phyloP scores from a whole-genome alignment of 2,797 vertebrate species.

The Pogoniulus pusillus region DNA sequence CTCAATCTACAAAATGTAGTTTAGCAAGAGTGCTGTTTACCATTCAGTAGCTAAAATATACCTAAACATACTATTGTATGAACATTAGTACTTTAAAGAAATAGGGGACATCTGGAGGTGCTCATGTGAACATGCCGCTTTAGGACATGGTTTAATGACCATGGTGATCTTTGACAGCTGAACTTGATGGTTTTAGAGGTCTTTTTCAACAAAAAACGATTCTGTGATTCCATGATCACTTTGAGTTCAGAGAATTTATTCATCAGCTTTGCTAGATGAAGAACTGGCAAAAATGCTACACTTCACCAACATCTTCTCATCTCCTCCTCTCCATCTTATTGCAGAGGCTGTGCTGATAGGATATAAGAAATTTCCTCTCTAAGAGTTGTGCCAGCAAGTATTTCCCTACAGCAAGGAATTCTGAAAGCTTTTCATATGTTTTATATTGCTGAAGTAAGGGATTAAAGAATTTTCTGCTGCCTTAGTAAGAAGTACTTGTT shows the following conservation, averaged over 20 bases:
- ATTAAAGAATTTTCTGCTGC: not conserved
- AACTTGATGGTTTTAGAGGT: too few species aligned
- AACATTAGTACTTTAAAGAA: constrained; percentile 1
- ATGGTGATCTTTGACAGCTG: too few species aligned
- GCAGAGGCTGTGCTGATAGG: not conserved
- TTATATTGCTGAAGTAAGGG: not conserved
- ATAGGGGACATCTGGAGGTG: not conserved
- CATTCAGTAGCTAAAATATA: not conserved
- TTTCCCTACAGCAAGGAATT: not conserved
- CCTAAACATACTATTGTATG: not conserved
- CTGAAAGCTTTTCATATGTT: not conserved
- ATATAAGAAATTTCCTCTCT: not conserved
- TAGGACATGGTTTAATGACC: too few species aligned
- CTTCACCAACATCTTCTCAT: not conserved
- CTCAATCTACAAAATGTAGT: not conserved
- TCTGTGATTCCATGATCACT: not conserved
- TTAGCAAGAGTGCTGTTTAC: not conserved
- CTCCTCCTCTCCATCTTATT: not conserved
- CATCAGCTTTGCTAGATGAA: not conserved
- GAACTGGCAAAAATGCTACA: not conserved
- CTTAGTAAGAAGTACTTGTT: not conserved
- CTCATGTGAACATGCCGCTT: too few species aligned
- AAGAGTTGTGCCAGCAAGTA: not conserved
- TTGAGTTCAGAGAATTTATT: not conserved
- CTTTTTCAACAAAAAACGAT: too few species aligned